Conservation (phyloP, 1,140 invertebrate genomes). For the Phymorhynchus buccinoides region DNA sequence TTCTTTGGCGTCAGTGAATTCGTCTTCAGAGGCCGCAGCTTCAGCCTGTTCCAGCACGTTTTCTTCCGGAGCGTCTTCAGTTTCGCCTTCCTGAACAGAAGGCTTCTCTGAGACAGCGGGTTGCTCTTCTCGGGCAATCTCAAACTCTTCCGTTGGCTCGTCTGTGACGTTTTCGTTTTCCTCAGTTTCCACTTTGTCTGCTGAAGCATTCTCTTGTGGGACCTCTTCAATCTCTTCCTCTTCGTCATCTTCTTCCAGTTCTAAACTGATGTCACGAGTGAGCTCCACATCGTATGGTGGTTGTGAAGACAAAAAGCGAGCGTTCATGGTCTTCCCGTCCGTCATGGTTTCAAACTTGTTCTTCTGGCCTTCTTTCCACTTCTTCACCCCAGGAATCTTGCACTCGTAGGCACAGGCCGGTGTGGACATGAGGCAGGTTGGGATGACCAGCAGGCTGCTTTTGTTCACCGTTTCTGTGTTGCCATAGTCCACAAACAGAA, state of each 20-base stretch:
- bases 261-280: slow-evolving; percentile 44
- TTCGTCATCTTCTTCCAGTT: slow-evolving; percentile 41
- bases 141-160: slow-evolving; percentile 8
- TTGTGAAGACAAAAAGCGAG: slow-evolving; percentile 49
- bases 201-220: not conserved
- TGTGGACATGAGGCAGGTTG: slow-evolving; percentile 44
- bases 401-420: slow-evolving; percentile 61
- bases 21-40: slow-evolving; percentile 3
- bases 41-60: not conserved
- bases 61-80: too few species aligned
- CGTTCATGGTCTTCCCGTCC: slow-evolving; percentile 58
- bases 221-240: not conserved
- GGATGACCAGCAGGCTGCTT: slow-evolving; percentile 46
- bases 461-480: slow-evolving; percentile 60
- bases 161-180: not conserved
- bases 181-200: not conserved
- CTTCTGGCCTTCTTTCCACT: slow-evolving; percentile 58
- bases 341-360: slow-evolving; percentile 56
- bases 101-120: too few species aligned
- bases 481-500: slow-evolving; percentile 77
- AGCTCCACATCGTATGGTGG: slow-evolving; percentile 53
- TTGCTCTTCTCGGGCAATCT: slow-evolving; percentile 7
- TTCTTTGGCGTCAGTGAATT: not conserved
- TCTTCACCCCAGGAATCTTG: slow-evolving; percentile 48
- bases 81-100: too few species aligned